Base-by-base conservation (phyloP, 2,888 invertebrate genomes). In the Athalia circularis region DNA sequence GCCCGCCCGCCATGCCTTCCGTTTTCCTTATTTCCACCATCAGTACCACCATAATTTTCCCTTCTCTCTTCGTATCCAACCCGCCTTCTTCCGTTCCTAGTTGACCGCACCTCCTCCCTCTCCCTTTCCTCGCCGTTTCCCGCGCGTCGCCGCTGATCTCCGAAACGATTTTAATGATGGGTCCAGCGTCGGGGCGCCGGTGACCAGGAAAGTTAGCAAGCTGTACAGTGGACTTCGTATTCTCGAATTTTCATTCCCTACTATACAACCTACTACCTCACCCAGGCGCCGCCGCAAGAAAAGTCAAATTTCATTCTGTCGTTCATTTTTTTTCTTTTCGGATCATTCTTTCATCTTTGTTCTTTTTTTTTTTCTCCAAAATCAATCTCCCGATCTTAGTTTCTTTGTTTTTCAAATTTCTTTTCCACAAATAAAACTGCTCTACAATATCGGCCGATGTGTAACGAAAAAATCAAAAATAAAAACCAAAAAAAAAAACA, bases 191-290 rank as follows among this genome's bases (percentile, higher is more conserved):
- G 88, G 77, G 84, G 88, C 88, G 87, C 88, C 93, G 90, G 90
- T 91, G 91, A 92, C 93, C 91, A 93, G 96, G 96, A 96, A 97
- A 97, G 97, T 96, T 97, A 97, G 97, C 96, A 97, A 96, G 96
- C 95, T 96, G 96, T 96, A 97, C 96, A 97, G 97, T 96, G 88
- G 88, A 94, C 95, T 95, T 95, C 95, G 93, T 93, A 93, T 91
- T 91, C 93, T 94, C 96, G 96, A 96, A 96, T 88, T 84, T 87
- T 86, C 82, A 94, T 96, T 94, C 96, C 94, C 93, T 96, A 97
- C 97, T 96, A 97, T 97, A 97, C 97, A 97, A 97, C 97, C 97
- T 96, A 97, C 97, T 97, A 97, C 97, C 97, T 97, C 97, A 97
- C 93, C 95, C 93, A 92, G 93, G 92, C 93, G 89, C 90, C 90